Percentiles rank a stretch among this genome's conserved stretches.
These are phyloP conservation scores for Poeciliopsis turrubarensis DNA, from an alignment of 2,113 vertebrate genomes.

Conservation along the genomic window DNA sequence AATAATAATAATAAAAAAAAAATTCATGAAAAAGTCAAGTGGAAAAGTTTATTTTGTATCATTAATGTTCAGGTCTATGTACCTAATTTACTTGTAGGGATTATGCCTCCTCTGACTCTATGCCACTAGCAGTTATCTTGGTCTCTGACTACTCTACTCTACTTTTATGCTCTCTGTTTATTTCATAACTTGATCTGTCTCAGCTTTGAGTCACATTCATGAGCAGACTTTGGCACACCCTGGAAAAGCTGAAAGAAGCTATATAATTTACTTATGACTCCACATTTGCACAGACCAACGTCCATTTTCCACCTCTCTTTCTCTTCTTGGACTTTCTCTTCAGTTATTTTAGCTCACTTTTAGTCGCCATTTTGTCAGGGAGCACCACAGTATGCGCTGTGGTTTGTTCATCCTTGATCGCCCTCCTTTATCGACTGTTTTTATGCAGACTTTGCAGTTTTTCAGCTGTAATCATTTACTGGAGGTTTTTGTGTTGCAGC, in stretches of 20 bases:
- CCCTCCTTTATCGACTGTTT: not conserved
- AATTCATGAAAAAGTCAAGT: too few species aligned
- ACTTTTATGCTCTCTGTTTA: constrained; percentile 7
- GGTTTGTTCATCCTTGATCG: not conserved
- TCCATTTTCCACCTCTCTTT: constrained; percentile 24
- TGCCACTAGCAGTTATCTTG: not conserved
- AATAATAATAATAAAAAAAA: too few species aligned
- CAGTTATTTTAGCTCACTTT: not conserved
- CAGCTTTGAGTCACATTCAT: constrained; percentile 7
- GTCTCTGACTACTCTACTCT: not conserved
- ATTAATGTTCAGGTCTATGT: too few species aligned
- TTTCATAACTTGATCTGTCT: constrained; percentile 2
- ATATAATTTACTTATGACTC: constrained; percentile 28
- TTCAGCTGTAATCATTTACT: constrained; percentile 2
- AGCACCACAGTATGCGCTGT: not conserved
- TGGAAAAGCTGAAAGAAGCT: constrained; percentile 57
- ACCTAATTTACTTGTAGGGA: too few species aligned
- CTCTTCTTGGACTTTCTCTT: not conserved
- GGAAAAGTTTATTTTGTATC: too few species aligned
- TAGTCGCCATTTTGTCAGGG: not conserved
- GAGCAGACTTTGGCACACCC: constrained; percentile 50
- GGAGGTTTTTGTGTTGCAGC: not conserved
- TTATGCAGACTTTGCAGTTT: not conserved
- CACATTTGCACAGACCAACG: constrained; percentile 35
- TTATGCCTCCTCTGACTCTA: too few species aligned